Percentiles rank a stretch among this genome's conserved stretches.
These are phyloP conservation scores for Phrynocephalus guinanensis DNA, from an alignment of 2,797 vertebrate species.

Conservation along the genomic window DNA sequence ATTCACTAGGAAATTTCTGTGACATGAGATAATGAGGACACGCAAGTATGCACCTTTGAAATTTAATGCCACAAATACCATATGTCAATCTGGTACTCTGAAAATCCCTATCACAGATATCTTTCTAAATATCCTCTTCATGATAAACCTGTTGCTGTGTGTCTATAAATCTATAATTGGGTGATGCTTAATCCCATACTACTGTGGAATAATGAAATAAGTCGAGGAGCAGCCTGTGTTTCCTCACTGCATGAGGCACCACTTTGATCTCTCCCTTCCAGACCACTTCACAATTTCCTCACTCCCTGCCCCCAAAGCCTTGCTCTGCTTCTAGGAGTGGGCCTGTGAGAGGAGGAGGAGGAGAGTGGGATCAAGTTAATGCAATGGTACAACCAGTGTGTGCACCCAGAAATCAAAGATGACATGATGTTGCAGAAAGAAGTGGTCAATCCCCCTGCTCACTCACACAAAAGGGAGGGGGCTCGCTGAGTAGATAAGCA, in stretches of 20 bases:
- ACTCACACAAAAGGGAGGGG: background rate
- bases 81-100: background rate
- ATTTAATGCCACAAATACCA: background rate
- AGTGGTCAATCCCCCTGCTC: background rate
- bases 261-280: background rate
- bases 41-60: background rate
- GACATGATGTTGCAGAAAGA: background rate
- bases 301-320: background rate
- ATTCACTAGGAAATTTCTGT: background rate
- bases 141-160: background rate
- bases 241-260: background rate
- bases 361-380: background rate
- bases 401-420: background rate
- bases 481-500: constrained; percentile 9
- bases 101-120: background rate
- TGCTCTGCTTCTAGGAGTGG: background rate
- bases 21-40: background rate
- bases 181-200: too few relatives aligned
- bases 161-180: background rate
- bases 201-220: background rate
- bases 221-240: background rate
- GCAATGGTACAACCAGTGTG: background rate
- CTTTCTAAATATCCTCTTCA: background rate
- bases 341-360: background rate
- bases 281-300: background rate